Evolutionary conservation across 2,888 invertebrate genomes (phyloP).

Genomic region (Pterobdella sp.): DNA sequence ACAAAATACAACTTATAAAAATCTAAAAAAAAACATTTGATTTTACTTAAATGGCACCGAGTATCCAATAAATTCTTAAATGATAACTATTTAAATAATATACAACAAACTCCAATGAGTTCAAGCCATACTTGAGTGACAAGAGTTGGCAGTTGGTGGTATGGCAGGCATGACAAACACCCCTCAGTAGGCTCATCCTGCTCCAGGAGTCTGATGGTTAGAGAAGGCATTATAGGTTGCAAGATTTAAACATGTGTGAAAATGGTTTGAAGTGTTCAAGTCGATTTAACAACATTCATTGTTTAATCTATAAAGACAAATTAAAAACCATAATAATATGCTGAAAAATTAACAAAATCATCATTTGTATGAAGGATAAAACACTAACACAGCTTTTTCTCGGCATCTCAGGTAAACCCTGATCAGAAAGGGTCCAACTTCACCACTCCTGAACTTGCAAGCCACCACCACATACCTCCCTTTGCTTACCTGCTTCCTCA

Average conservation of each 20-base stretch:
- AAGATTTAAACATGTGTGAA: too few relatives aligned
- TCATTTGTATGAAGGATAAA: background rate
- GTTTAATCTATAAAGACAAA: too few relatives aligned
- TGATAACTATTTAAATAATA: too few relatives aligned
- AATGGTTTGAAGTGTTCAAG: too few relatives aligned
- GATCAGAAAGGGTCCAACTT: constrained; percentile 55
- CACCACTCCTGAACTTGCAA: constrained; percentile 57
- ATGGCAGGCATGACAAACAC: constrained; percentile 7
- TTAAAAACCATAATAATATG: too few relatives aligned
- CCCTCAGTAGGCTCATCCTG: background rate
- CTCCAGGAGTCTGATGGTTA: background rate
- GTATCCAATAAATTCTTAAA: too few relatives aligned
- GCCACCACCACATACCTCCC: constrained; percentile 58
- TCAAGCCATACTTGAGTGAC: background rate
- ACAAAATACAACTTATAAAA: too few relatives aligned
- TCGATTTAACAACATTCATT: too few relatives aligned
- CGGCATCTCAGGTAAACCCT: constrained; percentile 50
- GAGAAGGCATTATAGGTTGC: too few relatives aligned
- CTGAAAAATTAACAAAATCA: too few relatives aligned
- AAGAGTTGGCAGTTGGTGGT: background rate
- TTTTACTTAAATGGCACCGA: too few relatives aligned
- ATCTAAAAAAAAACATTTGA: too few relatives aligned
- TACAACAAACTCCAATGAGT: background rate
- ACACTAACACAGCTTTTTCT: constrained; percentile 45
- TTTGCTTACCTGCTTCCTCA: constrained; percentile 47